Evolutionary conservation across 2,797 vertebrate genomes (phyloP).

Genomic region (Nasua narica): DNA sequence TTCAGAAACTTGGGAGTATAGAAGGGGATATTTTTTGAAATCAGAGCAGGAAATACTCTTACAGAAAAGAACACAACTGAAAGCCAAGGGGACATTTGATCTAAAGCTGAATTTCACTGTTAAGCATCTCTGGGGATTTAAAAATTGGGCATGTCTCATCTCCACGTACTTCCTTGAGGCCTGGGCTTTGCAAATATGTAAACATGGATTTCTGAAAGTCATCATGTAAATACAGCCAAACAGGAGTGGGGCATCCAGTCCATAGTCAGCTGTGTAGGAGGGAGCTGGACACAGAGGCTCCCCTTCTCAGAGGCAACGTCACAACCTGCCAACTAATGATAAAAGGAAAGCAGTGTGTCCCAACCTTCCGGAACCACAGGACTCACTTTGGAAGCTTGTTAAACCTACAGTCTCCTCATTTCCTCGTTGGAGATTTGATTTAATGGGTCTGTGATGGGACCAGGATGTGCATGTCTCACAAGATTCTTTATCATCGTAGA

Average conservation of each 20-base stretch:
- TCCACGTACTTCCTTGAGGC: background rate
- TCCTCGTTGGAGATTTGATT: background rate
- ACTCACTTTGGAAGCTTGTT: background rate
- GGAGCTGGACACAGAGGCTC: background rate
- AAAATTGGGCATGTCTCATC: background rate
- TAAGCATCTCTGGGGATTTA: background rate
- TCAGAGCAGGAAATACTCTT: background rate
- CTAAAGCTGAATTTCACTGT: background rate
- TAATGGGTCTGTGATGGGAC: background rate
- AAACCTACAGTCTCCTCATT: background rate
- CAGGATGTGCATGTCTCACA: background rate
- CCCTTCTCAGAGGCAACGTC: background rate
- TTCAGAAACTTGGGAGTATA: background rate
- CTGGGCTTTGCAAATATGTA: background rate
- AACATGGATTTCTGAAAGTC: background rate
- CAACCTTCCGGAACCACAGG: background rate
- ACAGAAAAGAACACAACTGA: background rate
- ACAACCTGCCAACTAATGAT: accelerated
- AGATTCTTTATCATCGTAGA: background rate
- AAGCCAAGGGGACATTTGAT: background rate
- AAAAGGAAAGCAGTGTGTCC: background rate
- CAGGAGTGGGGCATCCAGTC: background rate
- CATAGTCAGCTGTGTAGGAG: background rate
- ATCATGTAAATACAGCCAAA: background rate
- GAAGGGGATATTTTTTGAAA: background rate